Conservation (phyloP, 1,140 invertebrate species). For the Lasioglossum baleicum region DNA sequence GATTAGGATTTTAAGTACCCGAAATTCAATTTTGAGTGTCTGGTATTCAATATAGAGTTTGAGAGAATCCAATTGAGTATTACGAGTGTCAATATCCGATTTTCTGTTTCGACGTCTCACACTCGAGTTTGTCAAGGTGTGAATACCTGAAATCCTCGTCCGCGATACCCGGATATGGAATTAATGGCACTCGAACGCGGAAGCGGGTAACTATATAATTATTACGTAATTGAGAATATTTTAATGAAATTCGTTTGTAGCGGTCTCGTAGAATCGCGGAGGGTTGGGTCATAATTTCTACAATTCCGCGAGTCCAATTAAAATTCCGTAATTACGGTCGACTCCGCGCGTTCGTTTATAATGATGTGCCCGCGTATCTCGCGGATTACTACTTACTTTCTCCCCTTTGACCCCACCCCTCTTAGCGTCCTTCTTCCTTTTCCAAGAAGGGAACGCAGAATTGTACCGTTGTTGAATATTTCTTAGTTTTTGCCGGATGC, state of each 20-base stretch:
- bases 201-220: background rate
- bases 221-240: conserved; percentile 26
- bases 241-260: conserved; percentile 29
- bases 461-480: background rate
- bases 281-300: background rate
- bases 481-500: background rate
- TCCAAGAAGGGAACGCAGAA: background rate
- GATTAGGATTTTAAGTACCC: too few relatives aligned
- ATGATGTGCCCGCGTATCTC: conserved; percentile 15
- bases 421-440: background rate
- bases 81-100: too few relatives aligned
- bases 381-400: conserved; percentile 10
- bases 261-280: background rate
- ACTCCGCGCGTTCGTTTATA: conserved; percentile 26
- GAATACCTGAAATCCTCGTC: too few relatives aligned
- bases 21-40: too few relatives aligned
- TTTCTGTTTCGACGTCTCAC: too few relatives aligned
- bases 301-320: conserved; percentile 32
- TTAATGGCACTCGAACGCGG: too few relatives aligned
- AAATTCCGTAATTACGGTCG: conserved; percentile 38
- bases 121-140: too few relatives aligned
- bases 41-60: too few relatives aligned
- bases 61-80: too few relatives aligned
- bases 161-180: too few relatives aligned
- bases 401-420: background rate